Conservation (phyloP, 2,888 invertebrate species). For the Heteromurus nitidus region DNA sequence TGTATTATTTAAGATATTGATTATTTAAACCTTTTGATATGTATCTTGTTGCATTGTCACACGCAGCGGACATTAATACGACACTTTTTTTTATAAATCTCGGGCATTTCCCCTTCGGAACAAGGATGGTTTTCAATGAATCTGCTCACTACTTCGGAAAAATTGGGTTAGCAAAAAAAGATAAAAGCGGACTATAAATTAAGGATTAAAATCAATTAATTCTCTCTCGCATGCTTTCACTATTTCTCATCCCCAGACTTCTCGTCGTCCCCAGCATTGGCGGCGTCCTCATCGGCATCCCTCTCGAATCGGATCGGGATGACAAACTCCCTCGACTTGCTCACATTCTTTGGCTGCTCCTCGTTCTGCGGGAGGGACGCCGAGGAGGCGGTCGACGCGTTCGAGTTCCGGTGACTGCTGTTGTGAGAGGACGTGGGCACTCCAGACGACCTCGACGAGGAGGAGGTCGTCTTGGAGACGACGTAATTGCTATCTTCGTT, state of each 20-base stretch:
- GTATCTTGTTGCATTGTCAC: too few relatives aligned
- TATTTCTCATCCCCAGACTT: conserved; percentile 43
- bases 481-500: background rate
- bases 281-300: conserved; percentile 51
- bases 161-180: background rate
- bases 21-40: too few relatives aligned
- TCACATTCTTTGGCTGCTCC: background rate
- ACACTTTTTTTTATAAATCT: too few relatives aligned
- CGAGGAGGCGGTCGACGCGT: conserved; percentile 26
- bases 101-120: too few relatives aligned
- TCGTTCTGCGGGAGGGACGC: conserved; percentile 12
- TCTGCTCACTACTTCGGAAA: too few relatives aligned
- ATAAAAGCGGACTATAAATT: too few relatives aligned
- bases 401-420: conserved; percentile 36
- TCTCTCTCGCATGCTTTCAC: too few relatives aligned
- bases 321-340: conserved; percentile 55
- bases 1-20: too few relatives aligned
- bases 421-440: conserved; percentile 19
- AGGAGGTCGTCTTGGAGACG: conserved; percentile 16
- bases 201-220: too few relatives aligned
- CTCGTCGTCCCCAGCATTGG: conserved; percentile 57
- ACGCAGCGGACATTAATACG: too few relatives aligned
- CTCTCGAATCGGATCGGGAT: conserved; percentile 55
- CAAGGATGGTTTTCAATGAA: too few relatives aligned
- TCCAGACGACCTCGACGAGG: conserved; percentile 36